Conservation (phyloP, 2,797 vertebrate species). For the Ibycter americanus region DNA sequence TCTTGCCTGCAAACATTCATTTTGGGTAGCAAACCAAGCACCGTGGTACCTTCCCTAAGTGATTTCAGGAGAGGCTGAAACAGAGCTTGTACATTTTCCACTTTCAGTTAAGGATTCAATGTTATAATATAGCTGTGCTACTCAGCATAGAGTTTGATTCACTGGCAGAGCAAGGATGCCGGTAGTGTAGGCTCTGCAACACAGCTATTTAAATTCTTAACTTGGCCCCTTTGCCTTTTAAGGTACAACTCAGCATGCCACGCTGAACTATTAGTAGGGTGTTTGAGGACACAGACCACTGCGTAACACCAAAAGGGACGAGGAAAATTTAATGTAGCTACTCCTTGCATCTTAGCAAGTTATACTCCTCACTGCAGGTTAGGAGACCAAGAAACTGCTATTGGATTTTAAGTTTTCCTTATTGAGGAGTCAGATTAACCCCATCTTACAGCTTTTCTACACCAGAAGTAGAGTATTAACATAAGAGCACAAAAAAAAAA, state of each 20-base stretch:
- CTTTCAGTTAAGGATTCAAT: neutral
- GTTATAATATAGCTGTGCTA: neutral
- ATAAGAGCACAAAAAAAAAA: neutral
- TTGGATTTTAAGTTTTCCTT: neutral
- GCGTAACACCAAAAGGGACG: neutral
- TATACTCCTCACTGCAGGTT: neutral
- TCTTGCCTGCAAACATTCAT: neutral
- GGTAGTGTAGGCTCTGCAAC: neutral
- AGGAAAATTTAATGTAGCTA: neutral
- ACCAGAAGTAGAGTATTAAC: neutral
- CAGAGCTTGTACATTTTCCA: neutral
- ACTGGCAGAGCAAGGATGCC: neutral
- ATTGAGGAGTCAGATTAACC: neutral
- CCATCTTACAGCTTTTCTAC: neutral
- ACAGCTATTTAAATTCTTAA: neutral
- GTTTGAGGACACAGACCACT: neutral
- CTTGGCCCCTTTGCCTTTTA: neutral
- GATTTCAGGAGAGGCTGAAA: neutral
- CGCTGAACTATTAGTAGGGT: neutral
- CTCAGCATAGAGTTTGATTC: neutral
- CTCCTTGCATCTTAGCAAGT: neutral
- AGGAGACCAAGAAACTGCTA: neutral
- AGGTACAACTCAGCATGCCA: neutral
- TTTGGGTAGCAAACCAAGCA: neutral
- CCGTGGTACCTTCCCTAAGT: neutral